Base-by-base conservation (phyloP, 2,888 invertebrate genomes). In the Drosophila kokeensis region DNA sequence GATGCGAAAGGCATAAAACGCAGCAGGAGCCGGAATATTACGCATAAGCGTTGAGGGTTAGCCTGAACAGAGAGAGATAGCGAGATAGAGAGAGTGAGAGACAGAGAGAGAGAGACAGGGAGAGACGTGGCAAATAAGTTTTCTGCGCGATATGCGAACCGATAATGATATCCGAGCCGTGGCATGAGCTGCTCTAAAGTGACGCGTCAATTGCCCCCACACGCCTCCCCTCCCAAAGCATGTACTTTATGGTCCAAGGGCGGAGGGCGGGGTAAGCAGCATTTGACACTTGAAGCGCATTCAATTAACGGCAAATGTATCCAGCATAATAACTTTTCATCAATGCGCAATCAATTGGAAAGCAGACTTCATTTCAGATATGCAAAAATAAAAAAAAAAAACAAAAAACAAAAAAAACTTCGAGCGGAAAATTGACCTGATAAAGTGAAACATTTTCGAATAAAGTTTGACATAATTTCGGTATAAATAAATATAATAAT, bases 21-120 rank as follows among this genome's bases (percentile, higher is more conserved):
- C 87, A 87, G 87, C 87, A 90, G 90, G 85, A 87, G 84, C 87
- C 72, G 66, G 77, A 67, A 71, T 69, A 85, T 87, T 78, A 85
- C 76, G 89, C 81, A 72, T 29, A 32, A 55, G 61, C 70, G 61
- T 50, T 45, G 48, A 59, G 53, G 69, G 70, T 80, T 65, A 45
- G 45, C 45, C 42, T 11, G 15, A 42, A 21, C 11, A 27, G 11
- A 6, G 45, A 8, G 15, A 27, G 6, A 27, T 24, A 65, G 61
- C 49, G 38, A 50, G 30, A 54, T 58, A 30, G 24, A 36, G 30
- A 4, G 15, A 15, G 40, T 2, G 40, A n/a, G 40, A 10, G n/a
- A 6, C 11, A 3, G 24, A 11, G 6, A 0, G 13, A 1, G 13
- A 15, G 15, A 7, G 11, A 6, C 7, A 29, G 34, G 60, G 48